Base-by-base conservation (phyloP, 1,140 invertebrate species). In the Rhagoletis pomonella region DNA sequence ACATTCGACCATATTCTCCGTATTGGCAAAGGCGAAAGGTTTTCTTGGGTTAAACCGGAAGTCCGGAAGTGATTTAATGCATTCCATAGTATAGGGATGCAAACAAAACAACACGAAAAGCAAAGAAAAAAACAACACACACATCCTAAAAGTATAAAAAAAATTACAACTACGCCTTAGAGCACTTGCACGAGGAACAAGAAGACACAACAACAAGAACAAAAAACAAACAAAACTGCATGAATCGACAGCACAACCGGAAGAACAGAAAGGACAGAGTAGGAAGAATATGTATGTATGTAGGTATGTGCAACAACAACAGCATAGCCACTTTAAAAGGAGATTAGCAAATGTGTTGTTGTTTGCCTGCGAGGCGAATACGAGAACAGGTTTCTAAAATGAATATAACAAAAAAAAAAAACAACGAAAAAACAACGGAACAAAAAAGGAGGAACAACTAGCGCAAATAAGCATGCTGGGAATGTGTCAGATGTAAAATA, bases 11-110 rank as follows among this genome's bases (percentile, higher is more conserved):
- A 44, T 29, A 47, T 73, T 50, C 19, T 19, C 47, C 47, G 50
- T 81, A 9, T 58, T 17, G 14, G n/a, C 47, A 19, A 19, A 9
- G n/a, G n/a, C 47, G 73, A 55, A 81, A 81, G 73, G 73, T 81
- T 81, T 81, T 81, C 50, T n/a, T 81, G 73, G 73, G 73, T 81
- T 81, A 81, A 81, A 81, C 73, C 73, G 73, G 73, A 81, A 81
- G 73, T 81, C 73, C 73, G 73, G 73, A 81, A 81, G 73, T 81
- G 73, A 81, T 81, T 81, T 81, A 81, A 55, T 81, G 47, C 47
- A 81, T 55, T 55, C 44, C 47, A n/a, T 47, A 81, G 44, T 55
- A 9, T 50, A 81, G 47, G 73, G 50, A 73, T 17, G 69, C 44
- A 73, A 73, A 73, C 50, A 81, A 55, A 50, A 19, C 50, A 55